A percentile compares a stretch with the other conserved stretches of the same genome.
Conservation (phyloP, 1,140 invertebrate species). For the Oryctes rhinoceros region DNA sequence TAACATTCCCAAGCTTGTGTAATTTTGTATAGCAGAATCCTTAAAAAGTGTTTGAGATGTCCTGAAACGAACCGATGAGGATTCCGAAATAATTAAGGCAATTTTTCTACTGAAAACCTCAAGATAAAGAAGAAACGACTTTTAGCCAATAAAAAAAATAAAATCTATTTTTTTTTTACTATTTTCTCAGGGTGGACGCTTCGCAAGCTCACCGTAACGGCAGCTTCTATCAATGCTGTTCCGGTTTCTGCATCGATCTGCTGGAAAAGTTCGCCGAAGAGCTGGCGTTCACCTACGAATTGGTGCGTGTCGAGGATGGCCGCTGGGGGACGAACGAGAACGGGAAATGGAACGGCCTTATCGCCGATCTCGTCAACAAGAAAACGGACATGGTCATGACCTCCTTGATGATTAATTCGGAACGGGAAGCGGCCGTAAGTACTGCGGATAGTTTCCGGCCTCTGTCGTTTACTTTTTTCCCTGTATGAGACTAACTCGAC, state of each 20-base stretch:
- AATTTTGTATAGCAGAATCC: too few relatives aligned
- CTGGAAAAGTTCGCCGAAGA: slow-evolving; percentile 90
- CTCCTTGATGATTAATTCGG: slow-evolving; percentile 96
- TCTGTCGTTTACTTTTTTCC: too few relatives aligned
- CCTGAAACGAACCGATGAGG: too few relatives aligned
- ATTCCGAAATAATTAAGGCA: too few relatives aligned
- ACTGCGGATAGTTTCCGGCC: background rate
- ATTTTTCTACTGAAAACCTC: too few relatives aligned
- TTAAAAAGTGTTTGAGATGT: too few relatives aligned
- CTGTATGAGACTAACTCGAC: too few relatives aligned
- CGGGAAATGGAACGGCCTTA: slow-evolving; percentile 97
- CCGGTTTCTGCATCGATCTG: slow-evolving; percentile 97
- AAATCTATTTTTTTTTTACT: background rate
- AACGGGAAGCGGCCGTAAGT: slow-evolving; percentile 83
- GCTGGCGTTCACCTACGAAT: slow-evolving; percentile 94
- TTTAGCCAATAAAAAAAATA: too few relatives aligned
- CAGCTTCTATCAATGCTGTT: slow-evolving; percentile 92
- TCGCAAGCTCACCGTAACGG: slow-evolving; percentile 81
- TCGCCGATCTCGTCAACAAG: slow-evolving; percentile 90
- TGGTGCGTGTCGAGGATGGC: slow-evolving; percentile 93
- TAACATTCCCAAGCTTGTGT: too few relatives aligned
- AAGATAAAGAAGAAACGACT: too few relatives aligned
- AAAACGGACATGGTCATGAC: slow-evolving; percentile 97
- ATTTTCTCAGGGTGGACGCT: slow-evolving; percentile 74
- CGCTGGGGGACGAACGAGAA: slow-evolving; percentile 93